Conservation (phyloP, 2,797 vertebrate genomes). For the Halcyon smyrnensis region DNA sequence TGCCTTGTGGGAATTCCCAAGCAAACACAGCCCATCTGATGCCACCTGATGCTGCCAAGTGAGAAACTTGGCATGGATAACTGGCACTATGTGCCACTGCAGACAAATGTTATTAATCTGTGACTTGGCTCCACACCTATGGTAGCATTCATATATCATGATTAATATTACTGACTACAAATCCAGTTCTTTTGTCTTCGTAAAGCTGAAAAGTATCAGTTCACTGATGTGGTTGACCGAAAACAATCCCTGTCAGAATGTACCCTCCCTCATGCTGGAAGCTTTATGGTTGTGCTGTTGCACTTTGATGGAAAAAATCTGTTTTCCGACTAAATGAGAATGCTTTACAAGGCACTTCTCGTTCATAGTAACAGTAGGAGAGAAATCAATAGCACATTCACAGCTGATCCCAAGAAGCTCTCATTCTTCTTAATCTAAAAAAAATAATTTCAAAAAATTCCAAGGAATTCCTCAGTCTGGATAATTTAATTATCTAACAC, state of each 20-base stretch:
- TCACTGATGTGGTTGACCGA: background rate
- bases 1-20: background rate
- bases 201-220: background rate
- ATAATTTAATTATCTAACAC: slow-evolving; percentile 11
- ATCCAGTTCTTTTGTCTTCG: background rate
- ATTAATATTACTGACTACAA: background rate
- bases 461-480: background rate
- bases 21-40: background rate
- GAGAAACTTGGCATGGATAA: accelerated
- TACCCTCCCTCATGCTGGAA: background rate
- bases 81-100: background rate
- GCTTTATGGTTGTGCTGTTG: slow-evolving; percentile 51
- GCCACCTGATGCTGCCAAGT: background rate
- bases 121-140: background rate
- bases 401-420: background rate
- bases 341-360: slow-evolving; percentile 39
- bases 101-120: background rate
- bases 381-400: slow-evolving; percentile 64
- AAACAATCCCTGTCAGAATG: background rate
- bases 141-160: background rate
- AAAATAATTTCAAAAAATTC: background rate
- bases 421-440: background rate
- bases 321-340: slow-evolving; percentile 37
- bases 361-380: slow-evolving; percentile 46
- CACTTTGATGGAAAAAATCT: slow-evolving; percentile 22